phyloP scores from a whole-genome alignment of 1,140 invertebrate species.

The Pseudomyrmex sp. region DNA sequence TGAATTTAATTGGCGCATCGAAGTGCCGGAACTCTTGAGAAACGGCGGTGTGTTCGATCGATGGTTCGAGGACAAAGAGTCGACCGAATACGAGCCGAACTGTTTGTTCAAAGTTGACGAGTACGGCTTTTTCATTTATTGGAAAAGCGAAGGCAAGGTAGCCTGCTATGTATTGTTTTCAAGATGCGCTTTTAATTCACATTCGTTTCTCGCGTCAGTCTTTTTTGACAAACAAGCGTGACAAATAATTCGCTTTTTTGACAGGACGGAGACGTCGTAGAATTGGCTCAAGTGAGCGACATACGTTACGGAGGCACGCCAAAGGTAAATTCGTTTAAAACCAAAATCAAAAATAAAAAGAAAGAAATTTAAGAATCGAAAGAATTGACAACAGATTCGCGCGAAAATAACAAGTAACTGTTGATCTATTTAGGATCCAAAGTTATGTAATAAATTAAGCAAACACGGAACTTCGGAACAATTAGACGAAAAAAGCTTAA shows the following conservation, averaged over 20 bases:
- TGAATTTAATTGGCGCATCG: conserved; percentile 98
- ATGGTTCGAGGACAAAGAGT: conserved; percentile 98
- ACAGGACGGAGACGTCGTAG: conserved; percentile 98
- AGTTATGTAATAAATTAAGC: conserved; percentile 91
- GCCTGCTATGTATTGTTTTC: conserved; percentile 48
- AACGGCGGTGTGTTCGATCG: conserved; percentile 95
- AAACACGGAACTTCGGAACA: conserved; percentile 91
- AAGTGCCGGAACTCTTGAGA: conserved; percentile 94
- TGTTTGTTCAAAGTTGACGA: conserved; percentile 98
- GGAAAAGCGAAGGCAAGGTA: conserved; percentile 98
- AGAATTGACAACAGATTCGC: too few relatives aligned
- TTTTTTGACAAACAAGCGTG: conserved; percentile 5
- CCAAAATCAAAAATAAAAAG: neutral
- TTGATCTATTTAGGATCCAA: conserved; percentile 89
- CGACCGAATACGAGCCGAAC: conserved; percentile 93
- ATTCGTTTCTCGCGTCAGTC: neutral
- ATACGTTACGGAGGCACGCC: conserved; percentile 95
- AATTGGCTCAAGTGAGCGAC: conserved; percentile 98
- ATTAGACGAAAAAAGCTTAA: conserved; percentile 96
- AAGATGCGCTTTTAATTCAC: neutral
- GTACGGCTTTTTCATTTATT: conserved; percentile 99
- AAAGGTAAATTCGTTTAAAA: conserved; percentile 87
- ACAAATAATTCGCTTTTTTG: conserved; percentile 75
- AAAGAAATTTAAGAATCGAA: too few relatives aligned
- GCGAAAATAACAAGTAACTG: too few relatives aligned